Base-by-base conservation (phyloP, 2,888 invertebrate genomes). In the Microdon myrmicae region DNA sequence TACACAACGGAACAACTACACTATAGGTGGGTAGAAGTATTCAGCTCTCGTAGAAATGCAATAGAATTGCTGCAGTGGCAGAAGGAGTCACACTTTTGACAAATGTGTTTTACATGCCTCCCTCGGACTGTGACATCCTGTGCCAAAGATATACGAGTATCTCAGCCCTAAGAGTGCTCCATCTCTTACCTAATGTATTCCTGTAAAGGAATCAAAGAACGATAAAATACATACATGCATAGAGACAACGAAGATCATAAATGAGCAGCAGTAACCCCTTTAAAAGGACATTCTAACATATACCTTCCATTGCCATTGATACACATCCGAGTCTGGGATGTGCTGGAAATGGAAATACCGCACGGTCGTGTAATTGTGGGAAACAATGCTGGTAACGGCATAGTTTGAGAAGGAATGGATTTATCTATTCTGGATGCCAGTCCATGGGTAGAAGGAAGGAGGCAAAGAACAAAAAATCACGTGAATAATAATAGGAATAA, bases 301-400 rank as follows among this genome's bases (percentile, higher is more conserved):
- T 56, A 31, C 13, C 41, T 39, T 35, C 25, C 34, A 49, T 7
- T 35, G 41, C 31, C 26, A 35, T 22, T 43, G 22, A 10, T 8
- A 23, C 31, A 23, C 22, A 32, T 16, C 14, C 9, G 13, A 31
- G 2, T 10, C 6, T 8, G 5, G 13, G 25, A 37, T 39, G 49
- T 51, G 56, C 41, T 56, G 55, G 55, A 60, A 64, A 64, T 58
- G 45, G 26, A 51, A 56, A 64, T 64, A 56, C 61, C 61, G 35
- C 61, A 56, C 56, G 56, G 58, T 64, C 56, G 61, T 64, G 61
- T 58, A 64, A 64, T 64, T 64, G 61, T 58, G 61, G 56, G 41
- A 64, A 64, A 64, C 61, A 64, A 64, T 64, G 51, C 58, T 58
- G 51, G 58, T 58, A 64, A 58, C 61, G 58, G 51, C 56, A 44